These are phyloP conservation scores for Himalopsyche kuldschensis DNA, from an alignment of 2,888 invertebrate species.

Conservation along the genomic window DNA sequence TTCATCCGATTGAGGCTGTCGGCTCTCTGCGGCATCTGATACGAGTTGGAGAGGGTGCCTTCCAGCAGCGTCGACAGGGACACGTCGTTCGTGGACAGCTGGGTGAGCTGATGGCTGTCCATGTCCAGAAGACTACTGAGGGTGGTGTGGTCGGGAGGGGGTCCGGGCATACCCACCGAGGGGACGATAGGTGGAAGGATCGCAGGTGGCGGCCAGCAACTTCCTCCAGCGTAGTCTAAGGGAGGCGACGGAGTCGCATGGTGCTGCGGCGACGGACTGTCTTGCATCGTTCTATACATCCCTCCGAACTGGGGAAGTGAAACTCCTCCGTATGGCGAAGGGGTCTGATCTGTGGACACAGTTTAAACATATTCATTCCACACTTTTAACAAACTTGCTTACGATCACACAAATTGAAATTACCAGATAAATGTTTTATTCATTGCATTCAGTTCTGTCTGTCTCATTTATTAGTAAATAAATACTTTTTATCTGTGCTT, in stretches of 20 bases:
- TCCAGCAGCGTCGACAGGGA: constrained; percentile 48
- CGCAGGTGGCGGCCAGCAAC: constrained; percentile 36
- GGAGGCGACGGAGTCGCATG: constrained; percentile 34
- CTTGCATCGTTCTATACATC: constrained; percentile 29
- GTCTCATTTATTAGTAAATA: no score
- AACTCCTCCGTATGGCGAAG: constrained; percentile 43
- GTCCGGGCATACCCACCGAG: not conserved
- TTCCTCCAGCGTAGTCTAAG: constrained; percentile 25
- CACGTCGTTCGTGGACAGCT: constrained; percentile 57
- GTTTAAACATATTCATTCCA: not conserved
- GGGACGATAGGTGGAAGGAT: not conserved
- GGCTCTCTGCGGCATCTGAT: not conserved
- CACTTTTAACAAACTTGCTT: no score
- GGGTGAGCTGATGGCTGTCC: constrained; percentile 43
- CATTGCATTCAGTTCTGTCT: no score
- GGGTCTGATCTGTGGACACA: constrained; percentile 43
- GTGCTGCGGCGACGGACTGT: constrained; percentile 38
- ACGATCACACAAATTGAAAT: no score
- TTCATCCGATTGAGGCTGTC: constrained; percentile 20
- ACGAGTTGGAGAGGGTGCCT: constrained; percentile 32
- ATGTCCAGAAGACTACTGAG: constrained; percentile 30
- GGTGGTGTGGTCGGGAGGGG: constrained; percentile 14
- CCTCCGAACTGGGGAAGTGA: constrained; percentile 12
- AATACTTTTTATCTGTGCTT: no score
- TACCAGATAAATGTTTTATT: no score